phyloP scores from a whole-genome alignment of 1,140 invertebrate species.

The Tetramorium simillimum region DNA sequence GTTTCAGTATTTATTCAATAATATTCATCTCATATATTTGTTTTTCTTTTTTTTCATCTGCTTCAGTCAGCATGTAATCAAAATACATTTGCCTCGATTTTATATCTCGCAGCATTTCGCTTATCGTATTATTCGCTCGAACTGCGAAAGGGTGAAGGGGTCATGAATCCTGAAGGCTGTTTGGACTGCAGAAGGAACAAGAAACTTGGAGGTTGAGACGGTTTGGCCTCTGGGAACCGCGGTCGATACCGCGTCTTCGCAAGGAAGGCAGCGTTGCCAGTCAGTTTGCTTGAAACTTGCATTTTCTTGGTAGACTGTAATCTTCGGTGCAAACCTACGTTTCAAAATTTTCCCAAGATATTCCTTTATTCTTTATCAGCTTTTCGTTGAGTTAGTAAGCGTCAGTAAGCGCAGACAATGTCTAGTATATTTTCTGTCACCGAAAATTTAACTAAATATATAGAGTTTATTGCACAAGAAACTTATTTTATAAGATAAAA shows the following conservation, averaged over 20 bases:
- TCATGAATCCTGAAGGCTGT: conserved; percentile 67
- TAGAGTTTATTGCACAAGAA: background rate
- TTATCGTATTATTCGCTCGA: conserved; percentile 51
- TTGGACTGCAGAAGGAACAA: conserved; percentile 67
- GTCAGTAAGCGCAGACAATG: too few species aligned
- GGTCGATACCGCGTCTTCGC: conserved; percentile 77
- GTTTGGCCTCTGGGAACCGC: conserved; percentile 74
- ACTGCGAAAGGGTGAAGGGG: conserved; percentile 67
- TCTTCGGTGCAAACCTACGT: background rate
- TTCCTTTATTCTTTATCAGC: background rate
- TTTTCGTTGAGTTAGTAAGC: background rate
- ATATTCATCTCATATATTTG: background rate
- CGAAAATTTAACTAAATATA: background rate
- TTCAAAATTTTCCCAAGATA: background rate
- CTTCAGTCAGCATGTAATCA: conserved; percentile 22
- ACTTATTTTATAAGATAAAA: background rate
- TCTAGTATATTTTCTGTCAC: background rate
- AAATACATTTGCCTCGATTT: conserved; percentile 34
- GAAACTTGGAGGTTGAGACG: conserved; percentile 74
- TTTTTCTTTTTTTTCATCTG: background rate
- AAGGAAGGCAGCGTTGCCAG: conserved; percentile 76
- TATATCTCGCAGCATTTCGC: conserved; percentile 29
- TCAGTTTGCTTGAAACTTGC: conserved; percentile 74
- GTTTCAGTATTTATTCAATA: background rate
- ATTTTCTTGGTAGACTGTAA: conserved; percentile 69